phyloP scores from a whole-genome alignment of 2,113 vertebrate species.

The Zingel zingel region DNA sequence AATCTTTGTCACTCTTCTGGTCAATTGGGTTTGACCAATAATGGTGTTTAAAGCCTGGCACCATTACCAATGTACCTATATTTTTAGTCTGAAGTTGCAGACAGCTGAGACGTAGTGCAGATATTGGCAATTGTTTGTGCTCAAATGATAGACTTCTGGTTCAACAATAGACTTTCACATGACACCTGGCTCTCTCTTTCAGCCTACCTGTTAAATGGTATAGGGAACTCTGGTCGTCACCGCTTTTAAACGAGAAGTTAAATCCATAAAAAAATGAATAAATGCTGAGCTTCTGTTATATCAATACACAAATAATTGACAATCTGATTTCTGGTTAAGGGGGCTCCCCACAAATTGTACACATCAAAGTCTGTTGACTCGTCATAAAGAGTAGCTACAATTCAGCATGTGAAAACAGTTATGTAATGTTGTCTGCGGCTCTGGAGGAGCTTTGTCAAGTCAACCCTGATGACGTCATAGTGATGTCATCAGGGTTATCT shows the following conservation, averaged over 20 bases:
- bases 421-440: background rate
- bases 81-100: constrained; percentile 18
- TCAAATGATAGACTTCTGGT: background rate
- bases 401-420: background rate
- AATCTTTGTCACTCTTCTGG: constrained; percentile 6
- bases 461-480: background rate
- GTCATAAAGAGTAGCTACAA: background rate
- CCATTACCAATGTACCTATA: background rate
- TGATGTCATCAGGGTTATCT: background rate
- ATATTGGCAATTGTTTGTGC: background rate
- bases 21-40: constrained; percentile 22
- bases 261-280: constrained; percentile 1
- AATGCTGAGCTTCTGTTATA: background rate
- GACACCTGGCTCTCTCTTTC: background rate
- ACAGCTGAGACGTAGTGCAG: constrained; percentile 30
- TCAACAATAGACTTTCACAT: background rate
- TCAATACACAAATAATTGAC: background rate
- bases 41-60: constrained; percentile 30
- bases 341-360: background rate
- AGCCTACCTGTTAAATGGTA: background rate
- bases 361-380: background rate
- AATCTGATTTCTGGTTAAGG: background rate
- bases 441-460: background rate
- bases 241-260: background rate
- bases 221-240: background rate